Conservation (phyloP, 2,888 invertebrate genomes). For the Caenorhabditis macrosperma region DNA sequence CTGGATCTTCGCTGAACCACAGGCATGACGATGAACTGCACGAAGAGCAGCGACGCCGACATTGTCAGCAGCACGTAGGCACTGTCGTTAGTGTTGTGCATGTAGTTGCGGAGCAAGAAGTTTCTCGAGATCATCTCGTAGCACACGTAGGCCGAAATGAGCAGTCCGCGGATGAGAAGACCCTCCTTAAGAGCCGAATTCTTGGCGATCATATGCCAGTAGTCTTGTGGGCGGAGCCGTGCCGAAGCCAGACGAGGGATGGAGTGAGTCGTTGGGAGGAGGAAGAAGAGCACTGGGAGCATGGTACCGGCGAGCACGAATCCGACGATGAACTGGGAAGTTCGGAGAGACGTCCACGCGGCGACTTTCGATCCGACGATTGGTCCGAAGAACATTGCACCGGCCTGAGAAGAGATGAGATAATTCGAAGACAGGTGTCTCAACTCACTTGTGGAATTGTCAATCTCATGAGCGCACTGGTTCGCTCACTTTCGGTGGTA, state of each 20-base stretch:
- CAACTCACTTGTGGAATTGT: slow-evolving; percentile 75
- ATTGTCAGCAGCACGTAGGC: slow-evolving; percentile 78
- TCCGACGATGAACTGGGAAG: slow-evolving; percentile 74
- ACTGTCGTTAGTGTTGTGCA: slow-evolving; percentile 78
- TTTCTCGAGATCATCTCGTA: slow-evolving; percentile 80
- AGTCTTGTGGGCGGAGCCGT: slow-evolving; percentile 78
- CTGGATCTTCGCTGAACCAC: slow-evolving; percentile 72
- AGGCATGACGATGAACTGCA: slow-evolving; percentile 78
- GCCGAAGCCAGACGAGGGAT: slow-evolving; percentile 78
- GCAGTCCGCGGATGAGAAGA: slow-evolving; percentile 74
- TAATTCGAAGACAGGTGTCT: neutral
- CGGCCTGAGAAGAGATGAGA: slow-evolving; percentile 60
- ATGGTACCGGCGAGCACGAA: slow-evolving; percentile 70
- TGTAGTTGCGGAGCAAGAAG: slow-evolving; percentile 79
- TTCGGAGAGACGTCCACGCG: slow-evolving; percentile 76
- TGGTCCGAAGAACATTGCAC: slow-evolving; percentile 76
- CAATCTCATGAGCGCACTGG: slow-evolving; percentile 77
- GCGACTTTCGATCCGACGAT: slow-evolving; percentile 78
- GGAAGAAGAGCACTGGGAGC: slow-evolving; percentile 75
- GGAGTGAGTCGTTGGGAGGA: slow-evolving; percentile 79
- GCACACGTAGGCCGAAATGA: slow-evolving; percentile 79
- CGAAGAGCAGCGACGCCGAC: slow-evolving; percentile 75
- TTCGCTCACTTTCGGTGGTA: slow-evolving; percentile 79
- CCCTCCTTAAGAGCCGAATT: slow-evolving; percentile 74
- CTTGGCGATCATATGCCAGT: slow-evolving; percentile 77